These are phyloP conservation scores for Hirundichthys speculiger DNA, from an alignment of 2,113 vertebrate genomes.

Conservation along the genomic window DNA sequence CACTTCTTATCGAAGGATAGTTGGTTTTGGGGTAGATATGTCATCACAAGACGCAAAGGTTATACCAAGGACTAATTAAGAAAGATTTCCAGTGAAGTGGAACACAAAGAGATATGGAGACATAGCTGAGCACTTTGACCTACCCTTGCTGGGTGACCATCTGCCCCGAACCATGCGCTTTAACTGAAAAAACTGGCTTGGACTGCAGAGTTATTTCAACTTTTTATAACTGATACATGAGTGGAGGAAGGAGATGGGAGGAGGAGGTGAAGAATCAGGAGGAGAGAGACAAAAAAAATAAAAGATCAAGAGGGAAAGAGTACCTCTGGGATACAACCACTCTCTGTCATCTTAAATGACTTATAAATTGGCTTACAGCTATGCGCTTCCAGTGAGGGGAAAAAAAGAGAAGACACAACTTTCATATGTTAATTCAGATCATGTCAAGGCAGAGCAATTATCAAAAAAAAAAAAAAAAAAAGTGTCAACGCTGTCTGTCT, in stretches of 20 bases:
- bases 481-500: slow-evolving; percentile 57
- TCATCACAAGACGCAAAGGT: slow-evolving; percentile 14
- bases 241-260: slow-evolving; percentile 34
- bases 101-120: slow-evolving; percentile 19
- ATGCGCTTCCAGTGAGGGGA: slow-evolving; percentile 51
- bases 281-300: slow-evolving; percentile 19
- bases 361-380: slow-evolving; percentile 78
- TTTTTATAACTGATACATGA: slow-evolving; percentile 59
- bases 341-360: slow-evolving; percentile 79
- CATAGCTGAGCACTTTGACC: slow-evolving; percentile 37
- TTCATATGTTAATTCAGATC: slow-evolving; percentile 78
- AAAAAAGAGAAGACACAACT: slow-evolving; percentile 57
- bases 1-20: slow-evolving; percentile 20
- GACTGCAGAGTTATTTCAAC: slow-evolving; percentile 33
- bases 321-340: slow-evolving; percentile 74
- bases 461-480: slow-evolving; percentile 52
- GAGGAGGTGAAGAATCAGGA: slow-evolving; percentile 22
- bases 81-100: slow-evolving; percentile 16
- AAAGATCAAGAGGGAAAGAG: slow-evolving; percentile 66
- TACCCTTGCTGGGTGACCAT: slow-evolving; percentile 34
- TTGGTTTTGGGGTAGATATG: slow-evolving; percentile 13
- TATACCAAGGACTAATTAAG: slow-evolving; percentile 26
- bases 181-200: slow-evolving; percentile 14
- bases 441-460: slow-evolving; percentile 72
- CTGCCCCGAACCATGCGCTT: slow-evolving; percentile 22